Base-by-base conservation (phyloP, 2,888 invertebrate species). In the Chrysina gloriosa region DNA sequence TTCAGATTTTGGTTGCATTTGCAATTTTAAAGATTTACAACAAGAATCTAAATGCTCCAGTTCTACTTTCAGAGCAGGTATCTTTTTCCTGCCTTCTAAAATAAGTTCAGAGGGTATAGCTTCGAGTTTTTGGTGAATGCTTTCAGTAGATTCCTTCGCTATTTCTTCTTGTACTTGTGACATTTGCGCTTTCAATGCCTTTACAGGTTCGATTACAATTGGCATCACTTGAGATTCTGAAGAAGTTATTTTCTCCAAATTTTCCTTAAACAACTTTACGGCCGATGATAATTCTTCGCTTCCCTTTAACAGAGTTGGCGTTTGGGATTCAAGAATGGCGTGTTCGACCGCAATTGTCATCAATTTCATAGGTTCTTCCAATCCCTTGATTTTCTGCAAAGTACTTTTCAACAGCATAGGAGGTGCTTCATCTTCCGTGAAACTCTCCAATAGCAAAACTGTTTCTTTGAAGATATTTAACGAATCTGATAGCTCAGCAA, bases 291-390 rank as follows among this genome's bases (percentile, higher is more conserved):
- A 16, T 1, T 52, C 34, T 16, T 19, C 31, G 16, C 31, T 29
- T 19, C 19, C 31, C 19, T 52, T 16, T 2, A 31, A 52, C 3
- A 16, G 19, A 19, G 9, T 52, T 16, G 34, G n/a, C 19, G 19
- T 19, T 29, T 31, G 31, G 9, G 31, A 31, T 19, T 52, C 19
- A 19, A 52, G 25, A 9, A 52, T 31, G 9, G 19, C n/a, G 14
- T 14, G 16, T 29, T 48, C 27, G 3, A 52, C 31, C 2, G 65
- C 39, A 5, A 3, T 36, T 0, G 52, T 11, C 36, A 65, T 36
- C 2, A 52, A 7, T 16, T 16, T 65, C 1, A 65, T 42, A 3
- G 65, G 65, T 27, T 65, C 65, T 31, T 65, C 65, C 29, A 65
- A 14, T 4, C 25, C 14, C 2, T 11, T n/a, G 9, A 65, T 9